phyloP scores from a whole-genome alignment of 2,797 vertebrate genomes.

The Lophotriccus pileatus region DNA sequence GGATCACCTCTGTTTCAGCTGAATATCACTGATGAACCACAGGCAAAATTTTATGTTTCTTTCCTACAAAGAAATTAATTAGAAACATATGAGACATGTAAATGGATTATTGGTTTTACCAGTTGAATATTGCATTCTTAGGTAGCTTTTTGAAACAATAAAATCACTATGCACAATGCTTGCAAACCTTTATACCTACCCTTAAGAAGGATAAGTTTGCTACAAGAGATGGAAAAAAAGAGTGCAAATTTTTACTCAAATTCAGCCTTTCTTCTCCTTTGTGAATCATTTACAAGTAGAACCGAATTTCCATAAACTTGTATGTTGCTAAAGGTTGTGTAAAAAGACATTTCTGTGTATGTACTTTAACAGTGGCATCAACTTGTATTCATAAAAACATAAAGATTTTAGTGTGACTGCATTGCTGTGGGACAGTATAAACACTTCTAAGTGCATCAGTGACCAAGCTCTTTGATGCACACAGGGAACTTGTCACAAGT shows the following conservation, averaged over 20 bases:
- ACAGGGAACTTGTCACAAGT: not conserved
- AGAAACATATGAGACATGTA: not conserved
- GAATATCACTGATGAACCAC: not conserved
- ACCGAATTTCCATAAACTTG: not conserved
- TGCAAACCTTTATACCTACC: not conserved
- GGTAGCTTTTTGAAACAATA: not conserved
- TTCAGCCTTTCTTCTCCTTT: not conserved
- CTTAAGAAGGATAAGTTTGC: not conserved
- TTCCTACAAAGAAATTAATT: not conserved
- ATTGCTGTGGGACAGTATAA: not conserved
- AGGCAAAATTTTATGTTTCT: not conserved
- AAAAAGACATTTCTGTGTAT: not conserved
- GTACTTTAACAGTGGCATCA: not conserved
- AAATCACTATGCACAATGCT: accelerated
- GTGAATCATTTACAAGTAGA: not conserved
- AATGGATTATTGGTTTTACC: not conserved
- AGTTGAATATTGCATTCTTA: not conserved
- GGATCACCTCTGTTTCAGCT: accelerated
- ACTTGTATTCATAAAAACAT: not conserved
- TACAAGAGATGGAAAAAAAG: not conserved
- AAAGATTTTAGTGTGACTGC: not conserved
- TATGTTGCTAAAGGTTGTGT: not conserved
- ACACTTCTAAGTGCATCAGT: not conserved
- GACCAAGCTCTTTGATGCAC: not conserved
- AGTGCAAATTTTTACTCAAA: not conserved